A percentile compares a stretch with the other conserved stretches of the same genome.
Conservation (phyloP, 2,113 vertebrate genomes). For the Myrmophylax atrothorax region DNA sequence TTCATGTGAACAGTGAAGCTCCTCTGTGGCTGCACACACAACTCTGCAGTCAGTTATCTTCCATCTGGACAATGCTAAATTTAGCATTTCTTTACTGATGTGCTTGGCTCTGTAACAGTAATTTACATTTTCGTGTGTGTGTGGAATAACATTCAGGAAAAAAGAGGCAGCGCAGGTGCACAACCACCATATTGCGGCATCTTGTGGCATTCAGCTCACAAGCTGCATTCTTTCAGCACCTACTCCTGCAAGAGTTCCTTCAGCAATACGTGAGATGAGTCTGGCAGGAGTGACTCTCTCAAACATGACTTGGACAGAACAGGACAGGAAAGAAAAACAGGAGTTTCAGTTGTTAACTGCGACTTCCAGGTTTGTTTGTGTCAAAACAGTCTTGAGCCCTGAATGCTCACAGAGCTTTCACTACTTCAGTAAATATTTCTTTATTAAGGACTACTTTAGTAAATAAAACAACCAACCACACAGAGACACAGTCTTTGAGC, state of each 20-base stretch:
- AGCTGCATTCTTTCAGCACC: background rate
- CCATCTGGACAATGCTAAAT: background rate
- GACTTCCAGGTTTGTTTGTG: background rate
- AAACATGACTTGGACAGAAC: background rate
- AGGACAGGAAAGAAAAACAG: background rate
- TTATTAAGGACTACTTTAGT: background rate
- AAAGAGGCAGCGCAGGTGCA: background rate
- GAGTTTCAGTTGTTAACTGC: background rate
- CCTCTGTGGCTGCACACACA: background rate
- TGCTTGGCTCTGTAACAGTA: background rate
- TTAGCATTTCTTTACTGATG: background rate
- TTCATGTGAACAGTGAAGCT: rapidly evolving
- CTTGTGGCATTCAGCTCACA: background rate
- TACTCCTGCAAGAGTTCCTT: background rate
- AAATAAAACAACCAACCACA: background rate
- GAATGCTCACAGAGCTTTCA: background rate
- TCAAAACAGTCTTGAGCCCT: background rate
- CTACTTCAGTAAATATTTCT: background rate
- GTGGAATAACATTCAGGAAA: background rate
- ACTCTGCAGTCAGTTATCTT: background rate
- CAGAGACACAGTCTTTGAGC: background rate
- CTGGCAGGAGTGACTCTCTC: background rate
- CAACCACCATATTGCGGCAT: background rate
- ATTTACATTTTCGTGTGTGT: background rate
- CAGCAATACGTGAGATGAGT: background rate